These are phyloP conservation scores for Thumatha senex DNA, from an alignment of 2,888 invertebrate species.

Conservation along the genomic window DNA sequence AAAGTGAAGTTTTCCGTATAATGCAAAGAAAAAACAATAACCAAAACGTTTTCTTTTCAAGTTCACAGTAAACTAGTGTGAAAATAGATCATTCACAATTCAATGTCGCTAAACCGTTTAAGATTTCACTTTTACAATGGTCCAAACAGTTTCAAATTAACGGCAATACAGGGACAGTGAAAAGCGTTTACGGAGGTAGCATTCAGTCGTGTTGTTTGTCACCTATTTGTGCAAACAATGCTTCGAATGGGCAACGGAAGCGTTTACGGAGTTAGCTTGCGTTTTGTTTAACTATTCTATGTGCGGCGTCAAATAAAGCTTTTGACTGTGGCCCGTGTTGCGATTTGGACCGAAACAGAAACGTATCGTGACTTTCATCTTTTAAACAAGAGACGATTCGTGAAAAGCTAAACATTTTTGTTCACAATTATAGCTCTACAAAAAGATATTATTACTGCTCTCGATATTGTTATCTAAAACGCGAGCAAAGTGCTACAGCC, in stretches of 20 bases:
- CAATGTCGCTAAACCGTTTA: conserved; percentile 40
- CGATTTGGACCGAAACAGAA: conserved; percentile 24
- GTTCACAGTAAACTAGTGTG: conserved; percentile 21
- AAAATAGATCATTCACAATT: conserved; percentile 42
- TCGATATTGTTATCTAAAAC: background rate
- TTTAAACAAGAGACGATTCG: conserved; percentile 17
- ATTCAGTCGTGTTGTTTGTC: conserved; percentile 48
- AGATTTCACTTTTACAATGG: conserved; percentile 67
- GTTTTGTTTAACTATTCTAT: conserved; percentile 45
- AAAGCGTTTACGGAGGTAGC: conserved; percentile 52
- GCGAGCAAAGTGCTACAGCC: background rate
- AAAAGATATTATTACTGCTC: conserved; percentile 3
- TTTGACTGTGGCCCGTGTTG: conserved; percentile 17
- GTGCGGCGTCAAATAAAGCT: conserved; percentile 33
- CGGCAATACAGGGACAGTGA: conserved; percentile 54
- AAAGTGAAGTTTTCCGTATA: conserved; percentile 9
- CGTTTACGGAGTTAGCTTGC: conserved; percentile 40
- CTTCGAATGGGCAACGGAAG: conserved; percentile 44
- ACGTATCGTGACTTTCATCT: conserved; percentile 30
- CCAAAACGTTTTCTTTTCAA: conserved; percentile 23
- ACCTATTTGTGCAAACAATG: conserved; percentile 65
- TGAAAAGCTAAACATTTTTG: conserved; percentile 9
- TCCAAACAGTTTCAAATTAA: conserved; percentile 55
- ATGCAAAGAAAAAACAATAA: conserved; percentile 6
- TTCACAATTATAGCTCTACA: conserved; percentile 10